Evolutionary conservation across 2,888 invertebrate species (phyloP).

Genomic region (Sminthurinus aureus): DNA sequence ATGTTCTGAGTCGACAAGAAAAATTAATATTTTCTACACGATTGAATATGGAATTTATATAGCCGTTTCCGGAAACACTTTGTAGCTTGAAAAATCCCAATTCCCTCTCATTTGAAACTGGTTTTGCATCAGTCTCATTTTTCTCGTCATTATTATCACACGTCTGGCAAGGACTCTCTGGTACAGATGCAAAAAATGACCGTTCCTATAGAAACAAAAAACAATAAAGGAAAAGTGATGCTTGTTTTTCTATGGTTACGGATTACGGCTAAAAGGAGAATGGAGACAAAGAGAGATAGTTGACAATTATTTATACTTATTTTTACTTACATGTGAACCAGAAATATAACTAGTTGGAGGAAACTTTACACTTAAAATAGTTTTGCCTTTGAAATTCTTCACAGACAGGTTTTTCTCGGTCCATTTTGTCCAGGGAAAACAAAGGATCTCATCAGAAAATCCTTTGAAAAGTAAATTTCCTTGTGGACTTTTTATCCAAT

Average conservation of each 20-base stretch:
- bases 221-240: neutral
- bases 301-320: no score
- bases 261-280: neutral
- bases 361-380: neutral
- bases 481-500: neutral
- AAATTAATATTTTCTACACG: neutral
- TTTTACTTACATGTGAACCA: conserved; percentile 11
- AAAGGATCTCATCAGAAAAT: conserved; percentile 11
- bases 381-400: neutral
- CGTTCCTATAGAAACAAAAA: conserved; percentile 10
- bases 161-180: no score
- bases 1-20: conserved; percentile 3
- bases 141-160: neutral
- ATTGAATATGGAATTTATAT: neutral
- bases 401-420: conserved; percentile 3
- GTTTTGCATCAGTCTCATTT: neutral
- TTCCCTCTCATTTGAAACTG: neutral
- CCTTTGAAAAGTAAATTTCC: conserved; percentile 5
- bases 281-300: no score
- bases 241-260: neutral
- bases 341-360: neutral
- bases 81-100: conserved; percentile 26
- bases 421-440: neutral
- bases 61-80: neutral
- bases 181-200: neutral